These are phyloP conservation scores for Bovichtus variegatus DNA, from an alignment of 2,797 vertebrate genomes.

Conservation along the genomic window DNA sequence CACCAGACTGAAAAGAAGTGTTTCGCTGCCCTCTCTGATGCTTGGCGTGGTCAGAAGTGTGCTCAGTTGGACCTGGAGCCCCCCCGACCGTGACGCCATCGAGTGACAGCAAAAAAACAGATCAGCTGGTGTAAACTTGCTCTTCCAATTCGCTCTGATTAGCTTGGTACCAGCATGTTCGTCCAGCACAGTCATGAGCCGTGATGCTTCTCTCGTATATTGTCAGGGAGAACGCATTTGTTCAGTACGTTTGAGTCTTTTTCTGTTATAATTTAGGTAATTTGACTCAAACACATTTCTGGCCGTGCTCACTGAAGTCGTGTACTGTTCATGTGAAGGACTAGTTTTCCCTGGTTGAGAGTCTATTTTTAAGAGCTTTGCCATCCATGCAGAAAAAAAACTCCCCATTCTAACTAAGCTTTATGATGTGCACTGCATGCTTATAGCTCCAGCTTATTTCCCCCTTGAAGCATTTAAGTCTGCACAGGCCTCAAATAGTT, in stretches of 20 bases:
- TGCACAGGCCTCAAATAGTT: slow-evolving; percentile 80
- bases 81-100: neutral
- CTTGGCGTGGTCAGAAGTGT: neutral
- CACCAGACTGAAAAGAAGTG: too few relatives aligned
- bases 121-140: neutral
- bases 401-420: slow-evolving; percentile 62
- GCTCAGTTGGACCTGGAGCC: neutral
- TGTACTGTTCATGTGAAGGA: slow-evolving; percentile 42
- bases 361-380: slow-evolving; percentile 58
- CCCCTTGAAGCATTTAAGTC: slow-evolving; percentile 78
- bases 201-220: neutral
- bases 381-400: slow-evolving; percentile 57
- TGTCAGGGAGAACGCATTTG: neutral
- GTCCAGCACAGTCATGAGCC: neutral
- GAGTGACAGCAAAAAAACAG: too few relatives aligned
- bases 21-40: neutral
- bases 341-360: slow-evolving; percentile 49
- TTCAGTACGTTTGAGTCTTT: neutral
- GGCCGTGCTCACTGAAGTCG: neutral
- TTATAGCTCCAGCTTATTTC: slow-evolving; percentile 73
- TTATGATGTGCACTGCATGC: slow-evolving; percentile 73
- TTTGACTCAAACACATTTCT: slow-evolving; percentile 1
- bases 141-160: neutral
- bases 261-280: neutral
- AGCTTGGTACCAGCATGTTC: neutral